Conservation (phyloP, 2,113 vertebrate species). For the Trichomycterus rosablanca region DNA sequence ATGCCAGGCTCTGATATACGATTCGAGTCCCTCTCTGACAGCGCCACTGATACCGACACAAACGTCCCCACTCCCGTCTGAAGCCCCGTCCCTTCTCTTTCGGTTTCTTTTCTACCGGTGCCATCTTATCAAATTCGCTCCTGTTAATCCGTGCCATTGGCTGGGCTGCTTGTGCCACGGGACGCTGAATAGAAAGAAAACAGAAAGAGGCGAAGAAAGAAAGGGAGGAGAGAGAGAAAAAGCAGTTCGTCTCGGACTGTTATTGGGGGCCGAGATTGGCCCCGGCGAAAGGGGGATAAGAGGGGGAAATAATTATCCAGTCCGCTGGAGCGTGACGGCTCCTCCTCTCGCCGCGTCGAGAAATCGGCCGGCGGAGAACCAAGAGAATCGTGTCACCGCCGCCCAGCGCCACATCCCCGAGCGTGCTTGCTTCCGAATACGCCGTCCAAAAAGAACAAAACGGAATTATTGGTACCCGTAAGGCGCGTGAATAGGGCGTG, state of each 20-base stretch:
- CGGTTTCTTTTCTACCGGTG: conserved; percentile 22
- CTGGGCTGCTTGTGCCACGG: conserved; percentile 28
- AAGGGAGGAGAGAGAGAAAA: conserved; percentile 51
- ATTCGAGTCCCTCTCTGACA: conserved; percentile 4
- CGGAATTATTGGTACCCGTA: too few relatives aligned
- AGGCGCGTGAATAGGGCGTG: too few relatives aligned
- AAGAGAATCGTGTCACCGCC: conserved; percentile 58
- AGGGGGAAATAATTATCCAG: conserved; percentile 78
- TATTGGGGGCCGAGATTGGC: conserved; percentile 69
- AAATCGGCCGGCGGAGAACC: conserved; percentile 54
- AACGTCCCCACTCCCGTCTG: conserved; percentile 20
- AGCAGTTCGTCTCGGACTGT: conserved; percentile 49
- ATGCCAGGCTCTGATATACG: not conserved
- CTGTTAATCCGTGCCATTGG: conserved; percentile 35
- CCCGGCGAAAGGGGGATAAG: conserved; percentile 68
- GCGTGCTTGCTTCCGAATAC: not conserved
- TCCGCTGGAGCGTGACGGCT: conserved; percentile 75
- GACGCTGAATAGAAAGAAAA: conserved; percentile 9
- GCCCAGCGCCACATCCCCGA: conserved; percentile 39
- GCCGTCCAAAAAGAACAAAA: too few relatives aligned
- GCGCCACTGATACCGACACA: conserved; percentile 7
- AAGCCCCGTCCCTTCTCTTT: conserved; percentile 6
- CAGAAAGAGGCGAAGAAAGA: conserved; percentile 48
- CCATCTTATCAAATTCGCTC: conserved; percentile 40
- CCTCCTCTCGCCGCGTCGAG: conserved; percentile 65